Conservation (phyloP, 2,113 vertebrate genomes). For the Arvicanthis niloticus region DNA sequence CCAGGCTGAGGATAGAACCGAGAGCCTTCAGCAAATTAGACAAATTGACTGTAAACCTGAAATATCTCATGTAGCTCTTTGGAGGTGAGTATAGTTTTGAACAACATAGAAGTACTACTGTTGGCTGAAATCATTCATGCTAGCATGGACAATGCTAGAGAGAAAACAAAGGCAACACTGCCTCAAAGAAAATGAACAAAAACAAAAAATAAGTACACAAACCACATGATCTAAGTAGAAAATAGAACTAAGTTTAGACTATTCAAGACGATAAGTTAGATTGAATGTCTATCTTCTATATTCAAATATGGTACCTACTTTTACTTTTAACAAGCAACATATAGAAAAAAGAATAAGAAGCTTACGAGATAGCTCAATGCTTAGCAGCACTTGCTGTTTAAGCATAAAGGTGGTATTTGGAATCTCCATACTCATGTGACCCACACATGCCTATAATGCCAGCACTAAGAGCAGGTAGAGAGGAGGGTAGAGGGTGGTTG, state of each 20-base stretch:
- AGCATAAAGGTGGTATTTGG: neutral
- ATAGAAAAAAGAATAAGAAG: neutral
- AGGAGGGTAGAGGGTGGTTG: fast-evolving
- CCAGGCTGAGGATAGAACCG: neutral
- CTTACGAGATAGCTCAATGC: neutral
- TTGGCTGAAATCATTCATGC: neutral
- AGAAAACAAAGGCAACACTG: neutral
- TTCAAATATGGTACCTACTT: neutral
- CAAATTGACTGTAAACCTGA: neutral
- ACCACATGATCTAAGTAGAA: neutral
- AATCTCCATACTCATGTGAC: neutral
- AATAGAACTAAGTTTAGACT: neutral
- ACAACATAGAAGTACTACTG: neutral
- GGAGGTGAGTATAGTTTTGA: neutral
- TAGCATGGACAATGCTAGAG: neutral
- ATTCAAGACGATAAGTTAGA: neutral
- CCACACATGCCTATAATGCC: neutral
- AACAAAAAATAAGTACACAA: neutral
- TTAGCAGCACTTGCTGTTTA: neutral
- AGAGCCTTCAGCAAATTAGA: neutral
- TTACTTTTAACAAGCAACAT: neutral
- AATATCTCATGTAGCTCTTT: neutral
- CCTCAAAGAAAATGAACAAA: neutral
- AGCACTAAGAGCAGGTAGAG: neutral
- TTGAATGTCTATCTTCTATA: neutral